These are phyloP conservation scores for Otocyon megalotis DNA, from an alignment of 2,113 vertebrate genomes.

Conservation along the genomic window DNA sequence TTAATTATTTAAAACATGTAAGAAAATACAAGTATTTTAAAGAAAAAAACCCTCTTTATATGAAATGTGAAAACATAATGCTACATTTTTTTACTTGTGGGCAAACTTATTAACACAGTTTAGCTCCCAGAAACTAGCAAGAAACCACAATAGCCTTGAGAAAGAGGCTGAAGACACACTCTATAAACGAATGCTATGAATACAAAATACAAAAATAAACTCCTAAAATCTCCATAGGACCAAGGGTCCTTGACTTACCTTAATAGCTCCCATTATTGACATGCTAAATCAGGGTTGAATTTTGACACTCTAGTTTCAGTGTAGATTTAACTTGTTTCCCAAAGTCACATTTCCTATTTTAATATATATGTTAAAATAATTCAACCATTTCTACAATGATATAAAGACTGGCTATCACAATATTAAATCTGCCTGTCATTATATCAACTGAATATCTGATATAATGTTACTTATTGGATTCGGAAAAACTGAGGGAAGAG, in stretches of 20 bases:
- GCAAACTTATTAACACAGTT: background rate
- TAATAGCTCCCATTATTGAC: background rate
- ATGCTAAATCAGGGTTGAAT: background rate
- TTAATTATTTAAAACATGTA: conserved; percentile 21
- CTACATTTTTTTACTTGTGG: background rate
- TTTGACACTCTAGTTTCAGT: background rate
- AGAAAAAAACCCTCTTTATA: background rate
- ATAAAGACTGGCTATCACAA: background rate
- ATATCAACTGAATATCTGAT: background rate
- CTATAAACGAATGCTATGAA: background rate
- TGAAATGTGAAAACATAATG: background rate
- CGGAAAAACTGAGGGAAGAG: background rate
- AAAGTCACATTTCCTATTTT: background rate
- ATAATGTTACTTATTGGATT: background rate
- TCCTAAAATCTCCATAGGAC: background rate
- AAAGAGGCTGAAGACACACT: background rate
- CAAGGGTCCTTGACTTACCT: background rate
- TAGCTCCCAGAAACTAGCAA: background rate
- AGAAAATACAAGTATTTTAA: background rate
- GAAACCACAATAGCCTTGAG: conserved; percentile 11
- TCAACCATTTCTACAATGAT: background rate
- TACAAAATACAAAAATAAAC: background rate
- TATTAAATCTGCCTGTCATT: background rate
- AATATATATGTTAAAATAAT: background rate
- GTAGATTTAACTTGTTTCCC: background rate